Percentiles rank a stretch among this genome's conserved stretches.
Evolutionary conservation across 2,797 vertebrate genomes (phyloP).

Genomic region (Sphaeramia orbicularis): DNA sequence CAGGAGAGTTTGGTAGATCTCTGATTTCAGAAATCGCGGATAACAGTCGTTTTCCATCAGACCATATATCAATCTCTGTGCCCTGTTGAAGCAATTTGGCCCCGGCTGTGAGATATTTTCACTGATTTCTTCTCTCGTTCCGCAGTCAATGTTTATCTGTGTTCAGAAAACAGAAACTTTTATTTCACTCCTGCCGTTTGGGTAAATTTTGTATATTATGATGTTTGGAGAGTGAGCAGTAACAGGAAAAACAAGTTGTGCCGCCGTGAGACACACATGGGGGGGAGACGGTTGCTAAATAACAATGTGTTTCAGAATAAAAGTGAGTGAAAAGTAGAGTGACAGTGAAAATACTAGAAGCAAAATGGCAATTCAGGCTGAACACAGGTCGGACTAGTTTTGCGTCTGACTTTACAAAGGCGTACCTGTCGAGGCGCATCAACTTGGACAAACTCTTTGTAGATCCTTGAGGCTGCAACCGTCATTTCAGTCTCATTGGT

Average conservation of each 20-base stretch:
- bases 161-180: constrained; percentile 55
- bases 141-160: constrained; percentile 93
- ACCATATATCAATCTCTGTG: constrained; percentile 86
- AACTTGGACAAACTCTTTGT: constrained; percentile 86
- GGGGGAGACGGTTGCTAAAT: neutral
- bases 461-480: constrained; percentile 86
- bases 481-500: constrained; percentile 76
- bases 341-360: neutral
- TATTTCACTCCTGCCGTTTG: constrained; percentile 47
- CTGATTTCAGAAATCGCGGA: constrained; percentile 90
- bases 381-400: constrained; percentile 33
- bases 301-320: neutral
- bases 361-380: neutral
- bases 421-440: constrained; percentile 89
- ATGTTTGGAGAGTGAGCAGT: constrained; percentile 11
- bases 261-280: neutral
- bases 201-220: constrained; percentile 22
- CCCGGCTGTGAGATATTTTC: constrained; percentile 85
- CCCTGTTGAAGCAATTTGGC: constrained; percentile 88
- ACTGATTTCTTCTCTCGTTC: constrained; percentile 86
- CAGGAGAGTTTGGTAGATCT: constrained; percentile 86
- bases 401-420: constrained; percentile 9
- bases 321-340: constrained; percentile 18
- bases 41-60: constrained; percentile 94
- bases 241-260: neutral